Evolutionary conservation across 2,888 invertebrate genomes (phyloP), one percentile per base, ranked within the genome.

Genomic region (Agrilus mali): DNA sequence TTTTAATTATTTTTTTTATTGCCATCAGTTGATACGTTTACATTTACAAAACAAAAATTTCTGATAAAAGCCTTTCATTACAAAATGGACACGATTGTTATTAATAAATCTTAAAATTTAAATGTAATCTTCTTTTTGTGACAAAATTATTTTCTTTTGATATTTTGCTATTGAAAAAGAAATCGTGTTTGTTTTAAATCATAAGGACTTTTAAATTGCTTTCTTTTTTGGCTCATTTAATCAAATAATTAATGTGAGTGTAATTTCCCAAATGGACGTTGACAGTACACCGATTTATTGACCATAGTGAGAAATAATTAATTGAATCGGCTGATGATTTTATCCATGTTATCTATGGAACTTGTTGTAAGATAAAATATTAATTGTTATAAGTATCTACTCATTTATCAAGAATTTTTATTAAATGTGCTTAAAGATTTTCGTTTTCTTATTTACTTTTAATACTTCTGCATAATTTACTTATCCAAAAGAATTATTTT

Each of bases 371-470:
- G 51, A 40, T 51, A 46, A 53, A 52, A 47, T 49, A 53, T 54
- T 53, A 50, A 52, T 52, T 55, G 54, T 55, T 57, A 54, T 50
- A 51, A 50, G 53, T 46, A n/a, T n/a, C n/a, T n/a, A 52, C 53
- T 54, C 53, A 47, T 51, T 53, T 58, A 27, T 54, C 44, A 49
- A 54, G 54, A 50, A 55, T 56, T 58, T 57, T 55, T 57, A 57
- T 56, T 56, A 55, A 56, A 55, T 55, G 53, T 56, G 54, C 53
- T 55, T 53, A 50, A 48, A 40, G 20, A 40, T 33, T 12, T 33
- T 22, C 4, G 4, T 20, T 20, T n/a, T n/a, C n/a, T n/a, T n/a
- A n/a, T n/a, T 17, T 40, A 4, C 44, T 35, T 2, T 38, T 7
- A 2, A 32, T 12, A n/a, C 40, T 43, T 22, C 38, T 35, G 7